Percentiles rank a stretch among this genome's conserved stretches.
Conservation (phyloP, 1,140 invertebrate genomes). For the Brachionus rubens region DNA sequence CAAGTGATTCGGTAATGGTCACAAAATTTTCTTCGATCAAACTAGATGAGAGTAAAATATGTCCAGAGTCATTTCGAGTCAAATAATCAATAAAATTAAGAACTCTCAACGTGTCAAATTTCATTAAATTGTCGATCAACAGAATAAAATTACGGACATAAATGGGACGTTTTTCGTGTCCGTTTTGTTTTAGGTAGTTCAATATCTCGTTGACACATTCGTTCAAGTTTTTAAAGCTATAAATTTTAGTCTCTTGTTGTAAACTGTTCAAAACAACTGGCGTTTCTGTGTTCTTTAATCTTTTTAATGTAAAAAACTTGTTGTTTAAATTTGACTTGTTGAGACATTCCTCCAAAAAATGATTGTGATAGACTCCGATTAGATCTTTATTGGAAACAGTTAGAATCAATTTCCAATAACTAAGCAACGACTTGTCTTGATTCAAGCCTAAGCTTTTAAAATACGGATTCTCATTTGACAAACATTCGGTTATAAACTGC, state of each 20-base stretch:
- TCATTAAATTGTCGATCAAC: not conserved
- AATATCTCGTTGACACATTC: not conserved
- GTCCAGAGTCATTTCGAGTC: not conserved
- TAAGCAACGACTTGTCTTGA: not conserved
- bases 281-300: not conserved
- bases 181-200: not conserved
- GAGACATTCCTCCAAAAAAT: not conserved
- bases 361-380: not conserved
- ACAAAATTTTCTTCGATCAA: not conserved
- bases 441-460: not conserved
- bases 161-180: not conserved
- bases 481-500: not conserved
- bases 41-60: not conserved
- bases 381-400: not conserved
- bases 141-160: not conserved
- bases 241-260: not conserved
- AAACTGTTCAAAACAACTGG: too few relatives aligned
- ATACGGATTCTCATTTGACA: conserved; percentile 13
- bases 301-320: not conserved
- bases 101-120: not conserved
- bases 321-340: not conserved
- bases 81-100: not conserved
- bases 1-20: too few relatives aligned
- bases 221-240: not conserved
- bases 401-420: conserved; percentile 15